Base-by-base conservation (phyloP, 2,888 invertebrate species). In the Malacosoma neustria region DNA sequence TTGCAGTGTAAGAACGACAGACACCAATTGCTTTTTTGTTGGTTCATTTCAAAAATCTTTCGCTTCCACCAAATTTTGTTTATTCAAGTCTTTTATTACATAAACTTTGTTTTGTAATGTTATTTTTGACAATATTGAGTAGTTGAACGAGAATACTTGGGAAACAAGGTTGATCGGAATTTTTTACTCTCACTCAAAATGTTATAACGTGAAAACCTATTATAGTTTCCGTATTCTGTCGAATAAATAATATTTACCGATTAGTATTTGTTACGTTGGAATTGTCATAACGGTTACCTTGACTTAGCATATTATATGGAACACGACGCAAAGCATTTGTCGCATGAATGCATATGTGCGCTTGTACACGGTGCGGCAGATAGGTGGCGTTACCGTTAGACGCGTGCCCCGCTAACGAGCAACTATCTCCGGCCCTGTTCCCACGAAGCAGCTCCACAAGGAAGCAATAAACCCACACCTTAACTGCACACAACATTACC, bases 401-500 rank as follows among this genome's bases (percentile, higher is more conserved):
- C 71, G 67, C 66, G 70, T 74, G 72, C 67, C 66, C 60, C 65
- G 65, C 64, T 76, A 77, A 77, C 76, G 73, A 74, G 74, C 67
- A 60, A 72, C 76, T 76, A 80, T 84, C 79, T 84, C 76, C 74
- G 79, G 75, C 63, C 61, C 61, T 69, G 72, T 73, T 82, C 76
- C 69, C 81, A 77, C 72, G 66, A 56, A 68, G 66, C 67, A 57
- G 62, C 59, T 59, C 68, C 57, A 64, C 68, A 58, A 76, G 84
- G 84, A 84, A 82, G 82, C 67, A 82, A 82, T 84, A 82, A 82
- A 76, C 72, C 72, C 74, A 81, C 71, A 74, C 80, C 77, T 74
- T 81, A 79, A 79, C 84, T 77, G 80, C 79, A 73, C 70, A 74
- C 68, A 65, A 70, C 75, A 80, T 81, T 81, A 82, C 81, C 72